These are phyloP conservation scores for Medauroidea extradentata DNA, from an alignment of 1,140 invertebrate species.

Conservation along the genomic window DNA sequence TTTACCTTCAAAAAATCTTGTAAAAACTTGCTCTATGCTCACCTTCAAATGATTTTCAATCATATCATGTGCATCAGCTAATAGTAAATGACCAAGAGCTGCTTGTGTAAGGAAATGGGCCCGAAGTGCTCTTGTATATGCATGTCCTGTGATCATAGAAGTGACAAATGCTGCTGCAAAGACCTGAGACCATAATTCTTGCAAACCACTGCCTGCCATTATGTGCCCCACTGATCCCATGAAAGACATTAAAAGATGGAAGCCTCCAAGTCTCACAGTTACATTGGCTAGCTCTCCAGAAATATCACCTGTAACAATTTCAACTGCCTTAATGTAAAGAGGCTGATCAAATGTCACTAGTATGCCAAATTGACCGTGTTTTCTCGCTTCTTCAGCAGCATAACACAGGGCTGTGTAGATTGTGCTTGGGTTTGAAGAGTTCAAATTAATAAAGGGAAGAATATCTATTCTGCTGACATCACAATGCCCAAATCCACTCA, in stretches of 20 bases:
- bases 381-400: conserved; percentile 12
- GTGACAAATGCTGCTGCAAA: conserved; percentile 31
- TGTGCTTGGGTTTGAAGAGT: conserved; percentile 15
- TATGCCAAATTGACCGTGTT: conserved; percentile 17
- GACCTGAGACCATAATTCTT: conserved; percentile 30
- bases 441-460: conserved; percentile 23
- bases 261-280: conserved; percentile 28
- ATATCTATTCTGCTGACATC: conserved; percentile 7
- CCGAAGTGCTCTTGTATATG: conserved; percentile 40
- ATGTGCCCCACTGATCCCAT: conserved; percentile 37
- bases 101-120: conserved; percentile 34
- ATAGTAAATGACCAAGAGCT: neutral
- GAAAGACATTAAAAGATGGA: conserved; percentile 41
- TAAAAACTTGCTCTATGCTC: too few relatives aligned
- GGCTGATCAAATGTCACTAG: conserved; percentile 29
- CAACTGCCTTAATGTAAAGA: conserved; percentile 41
- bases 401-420: conserved; percentile 23
- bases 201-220: conserved; percentile 38
- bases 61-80: too few relatives aligned
- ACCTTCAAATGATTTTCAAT: too few relatives aligned
- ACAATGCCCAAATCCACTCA: conserved; percentile 20
- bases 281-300: conserved; percentile 14
- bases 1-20: too few relatives aligned
- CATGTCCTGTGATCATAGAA: conserved; percentile 40
- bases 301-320: conserved; percentile 32